Evolutionary conservation across 2,797 vertebrate genomes (phyloP).

Genomic region (Brachyalestes nurse): DNA sequence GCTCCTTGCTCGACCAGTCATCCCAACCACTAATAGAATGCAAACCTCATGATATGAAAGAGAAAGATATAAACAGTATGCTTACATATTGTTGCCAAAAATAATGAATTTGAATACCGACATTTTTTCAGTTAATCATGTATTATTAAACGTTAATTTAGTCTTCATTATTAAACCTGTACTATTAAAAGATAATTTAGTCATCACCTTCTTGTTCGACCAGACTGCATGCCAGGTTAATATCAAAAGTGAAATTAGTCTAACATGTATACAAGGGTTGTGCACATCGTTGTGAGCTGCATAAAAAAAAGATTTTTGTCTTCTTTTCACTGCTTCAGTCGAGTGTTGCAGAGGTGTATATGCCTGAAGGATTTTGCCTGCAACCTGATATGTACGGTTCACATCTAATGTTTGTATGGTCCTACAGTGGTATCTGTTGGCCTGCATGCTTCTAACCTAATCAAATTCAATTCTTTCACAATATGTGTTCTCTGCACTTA

Average conservation of each 20-base stretch:
- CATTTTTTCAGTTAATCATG: too few species aligned
- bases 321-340: background rate
- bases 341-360: background rate
- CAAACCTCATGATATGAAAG: conserved; percentile 28
- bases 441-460: background rate
- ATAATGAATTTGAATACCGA: background rate
- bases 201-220: background rate
- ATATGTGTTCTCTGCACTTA: background rate
- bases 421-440: conserved; percentile 11
- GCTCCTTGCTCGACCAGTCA: conserved; percentile 28
- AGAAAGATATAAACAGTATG: conserved; percentile 17
- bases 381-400: background rate
- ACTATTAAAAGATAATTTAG: background rate
- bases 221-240: background rate
- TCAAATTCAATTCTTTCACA: background rate
- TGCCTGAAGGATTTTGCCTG: background rate
- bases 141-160: background rate
- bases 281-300: background rate
- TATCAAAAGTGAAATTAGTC: background rate
- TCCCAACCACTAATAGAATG: conserved; percentile 39
- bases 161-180: background rate
- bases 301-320: background rate
- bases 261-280: background rate
- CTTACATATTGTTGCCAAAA: background rate
- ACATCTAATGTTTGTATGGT: conserved; percentile 11